phyloP scores from a whole-genome alignment of 2,113 vertebrate species.

The Hippocampus barbouri region DNA sequence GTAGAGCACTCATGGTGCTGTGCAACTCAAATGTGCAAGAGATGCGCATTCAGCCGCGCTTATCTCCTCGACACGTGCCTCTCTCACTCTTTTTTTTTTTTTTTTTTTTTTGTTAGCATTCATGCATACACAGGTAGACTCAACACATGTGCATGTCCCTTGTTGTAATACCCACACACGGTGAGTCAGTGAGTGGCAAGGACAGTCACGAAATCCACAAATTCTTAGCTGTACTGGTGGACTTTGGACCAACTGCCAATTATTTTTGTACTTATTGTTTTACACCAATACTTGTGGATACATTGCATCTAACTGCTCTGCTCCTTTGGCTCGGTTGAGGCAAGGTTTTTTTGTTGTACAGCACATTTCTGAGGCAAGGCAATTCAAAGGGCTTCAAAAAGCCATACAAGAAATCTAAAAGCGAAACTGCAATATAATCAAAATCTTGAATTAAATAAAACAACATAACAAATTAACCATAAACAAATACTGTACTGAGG shows the following conservation, averaged over 20 bases:
- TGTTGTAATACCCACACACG: conserved; percentile 11
- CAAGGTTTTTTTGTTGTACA: not conserved
- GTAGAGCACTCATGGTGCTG: conserved; percentile 31
- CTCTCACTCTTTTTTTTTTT: not conserved
- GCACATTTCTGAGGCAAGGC: not conserved
- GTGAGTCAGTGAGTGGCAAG: conserved; percentile 38
- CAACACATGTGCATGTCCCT: not conserved
- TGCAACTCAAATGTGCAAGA: conserved; percentile 1
- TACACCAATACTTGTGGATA: not conserved
- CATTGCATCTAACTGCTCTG: not conserved
- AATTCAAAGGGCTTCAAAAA: too few species aligned
- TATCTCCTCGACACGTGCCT: conserved; percentile 7
- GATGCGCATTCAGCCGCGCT: not conserved
- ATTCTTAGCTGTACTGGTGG: conserved; percentile 41
- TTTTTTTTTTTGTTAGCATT: not conserved
- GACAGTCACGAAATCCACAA: conserved; percentile 26
- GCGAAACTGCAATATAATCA: too few species aligned
- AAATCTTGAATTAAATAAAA: too few species aligned
- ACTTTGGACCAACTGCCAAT: conserved; percentile 45
- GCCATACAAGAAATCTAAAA: too few species aligned
- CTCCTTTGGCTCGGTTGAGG: not conserved
- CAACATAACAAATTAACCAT: too few species aligned
- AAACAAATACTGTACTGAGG: too few species aligned
- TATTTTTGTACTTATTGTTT: conserved; percentile 31
- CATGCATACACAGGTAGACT: not conserved